Evolutionary conservation across 2,113 vertebrate genomes (phyloP).

Genomic region (Anhinga rufa): DNA sequence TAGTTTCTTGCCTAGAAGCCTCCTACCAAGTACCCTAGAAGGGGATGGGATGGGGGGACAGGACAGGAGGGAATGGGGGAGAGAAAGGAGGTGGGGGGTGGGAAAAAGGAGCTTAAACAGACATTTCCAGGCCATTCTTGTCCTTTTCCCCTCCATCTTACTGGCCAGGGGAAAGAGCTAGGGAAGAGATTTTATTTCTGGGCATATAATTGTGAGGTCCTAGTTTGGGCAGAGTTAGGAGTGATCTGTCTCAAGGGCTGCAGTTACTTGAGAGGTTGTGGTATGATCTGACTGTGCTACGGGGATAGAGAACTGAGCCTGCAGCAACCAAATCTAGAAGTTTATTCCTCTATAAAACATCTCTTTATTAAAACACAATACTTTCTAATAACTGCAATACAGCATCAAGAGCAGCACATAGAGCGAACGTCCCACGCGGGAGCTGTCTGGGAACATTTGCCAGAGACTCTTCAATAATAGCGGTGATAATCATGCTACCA

Average conservation of each 20-base stretch:
- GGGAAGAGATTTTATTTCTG: not conserved
- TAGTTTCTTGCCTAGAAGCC: not conserved
- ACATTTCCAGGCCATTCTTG: not conserved
- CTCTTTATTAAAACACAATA: conserved; percentile 55
- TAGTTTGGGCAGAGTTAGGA: not conserved
- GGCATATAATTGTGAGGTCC: not conserved
- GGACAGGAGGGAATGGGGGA: not conserved
- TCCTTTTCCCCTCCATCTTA: not conserved
- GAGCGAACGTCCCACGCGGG: not conserved
- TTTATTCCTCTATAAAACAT: not conserved
- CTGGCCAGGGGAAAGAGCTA: not conserved
- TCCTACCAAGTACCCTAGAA: not conserved
- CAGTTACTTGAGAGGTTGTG: not conserved
- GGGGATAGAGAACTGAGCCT: not conserved
- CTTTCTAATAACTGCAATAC: conserved; percentile 26
- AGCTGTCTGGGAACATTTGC: conserved; percentile 8
- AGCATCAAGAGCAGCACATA: not conserved
- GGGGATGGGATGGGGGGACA: not conserved
- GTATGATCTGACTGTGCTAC: not conserved
- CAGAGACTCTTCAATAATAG: not conserved
- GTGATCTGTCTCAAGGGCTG: not conserved
- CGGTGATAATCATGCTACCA: not conserved
- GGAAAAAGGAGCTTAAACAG: not conserved
- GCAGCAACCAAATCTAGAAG: not conserved
- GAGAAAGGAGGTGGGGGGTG: too few relatives aligned